Conservation (phyloP, 2,888 invertebrate species). For the Hermaeophaga mercurialis region DNA sequence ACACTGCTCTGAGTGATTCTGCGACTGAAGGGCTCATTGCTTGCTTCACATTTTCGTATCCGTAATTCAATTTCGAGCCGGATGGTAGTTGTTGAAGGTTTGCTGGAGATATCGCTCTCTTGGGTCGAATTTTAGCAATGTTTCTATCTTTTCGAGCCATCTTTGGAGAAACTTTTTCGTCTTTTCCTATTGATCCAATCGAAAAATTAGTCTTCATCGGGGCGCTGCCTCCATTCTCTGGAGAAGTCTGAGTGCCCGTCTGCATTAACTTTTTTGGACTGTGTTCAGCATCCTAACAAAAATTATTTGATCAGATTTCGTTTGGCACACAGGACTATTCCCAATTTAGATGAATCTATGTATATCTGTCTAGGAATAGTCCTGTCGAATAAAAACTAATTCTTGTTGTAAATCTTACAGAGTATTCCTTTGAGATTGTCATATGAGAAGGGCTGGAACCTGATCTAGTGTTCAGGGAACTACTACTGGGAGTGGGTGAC, state of each 20-base stretch:
- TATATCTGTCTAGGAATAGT: neutral
- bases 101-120: constrained; percentile 56
- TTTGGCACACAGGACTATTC: neutral
- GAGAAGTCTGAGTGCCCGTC: constrained; percentile 74
- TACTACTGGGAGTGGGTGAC: constrained; percentile 63
- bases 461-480: constrained; percentile 61
- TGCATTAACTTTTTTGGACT: constrained; percentile 62
- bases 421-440: constrained; percentile 52
- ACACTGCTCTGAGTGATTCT: constrained; percentile 90
- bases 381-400: neutral
- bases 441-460: constrained; percentile 60
- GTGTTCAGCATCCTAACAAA: constrained; percentile 51
- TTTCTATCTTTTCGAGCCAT: constrained; percentile 62
- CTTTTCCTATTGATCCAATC: constrained; percentile 62
- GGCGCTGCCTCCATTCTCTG: constrained; percentile 58
- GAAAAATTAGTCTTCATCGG: constrained; percentile 63
- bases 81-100: constrained; percentile 55
- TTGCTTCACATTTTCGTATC: constrained; percentile 70
- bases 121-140: constrained; percentile 59
- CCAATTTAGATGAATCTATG: neutral
- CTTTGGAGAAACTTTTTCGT: constrained; percentile 64
- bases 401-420: constrained; percentile 35
- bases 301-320: constrained; percentile 3
- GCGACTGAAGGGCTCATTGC: constrained; percentile 92
- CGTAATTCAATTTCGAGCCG: constrained; percentile 51